Evolutionary conservation across 2,888 invertebrate genomes (phyloP).

Genomic region (Phalera bucephala): DNA sequence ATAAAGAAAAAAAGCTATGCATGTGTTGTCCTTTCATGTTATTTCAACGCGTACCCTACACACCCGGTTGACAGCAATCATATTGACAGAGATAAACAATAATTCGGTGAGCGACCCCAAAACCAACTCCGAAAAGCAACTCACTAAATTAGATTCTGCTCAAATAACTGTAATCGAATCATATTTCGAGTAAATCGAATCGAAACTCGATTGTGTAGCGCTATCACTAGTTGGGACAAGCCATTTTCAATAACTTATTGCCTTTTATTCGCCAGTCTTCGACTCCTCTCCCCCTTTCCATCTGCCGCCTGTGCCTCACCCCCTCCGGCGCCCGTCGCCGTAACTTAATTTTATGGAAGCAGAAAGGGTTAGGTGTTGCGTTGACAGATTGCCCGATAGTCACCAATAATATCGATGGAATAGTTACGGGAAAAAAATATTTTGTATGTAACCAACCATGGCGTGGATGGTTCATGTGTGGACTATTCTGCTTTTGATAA

Average conservation of each 20-base stretch:
- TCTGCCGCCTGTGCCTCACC: neutral
- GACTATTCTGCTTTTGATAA: too few species aligned
- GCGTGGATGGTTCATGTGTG: too few species aligned
- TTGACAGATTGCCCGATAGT: conserved; percentile 1
- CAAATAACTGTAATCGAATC: conserved; percentile 11
- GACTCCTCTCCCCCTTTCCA: conserved; percentile 2
- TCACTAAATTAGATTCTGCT: neutral
- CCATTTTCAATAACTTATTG: conserved; percentile 56
- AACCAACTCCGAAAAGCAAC: too few species aligned
- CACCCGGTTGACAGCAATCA: too few species aligned
- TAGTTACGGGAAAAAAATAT: too few species aligned
- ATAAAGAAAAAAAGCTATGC: too few species aligned
- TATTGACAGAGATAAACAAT: too few species aligned
- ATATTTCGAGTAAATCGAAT: conserved; percentile 18
- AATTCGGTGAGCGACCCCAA: too few species aligned
- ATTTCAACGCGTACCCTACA: too few species aligned
- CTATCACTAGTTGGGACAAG: conserved; percentile 22
- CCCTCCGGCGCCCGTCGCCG: conserved; percentile 13
- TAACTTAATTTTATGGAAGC: conserved; percentile 30
- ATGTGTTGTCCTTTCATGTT: too few species aligned
- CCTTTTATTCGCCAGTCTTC: conserved; percentile 41
- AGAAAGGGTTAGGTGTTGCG: conserved; percentile 20
- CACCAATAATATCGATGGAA: neutral
- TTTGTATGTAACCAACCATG: too few species aligned
- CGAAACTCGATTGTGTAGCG: conserved; percentile 2